These are phyloP conservation scores for Elgonia sp. DNA, from an alignment of 2,888 invertebrate species.

Conservation along the genomic window DNA sequence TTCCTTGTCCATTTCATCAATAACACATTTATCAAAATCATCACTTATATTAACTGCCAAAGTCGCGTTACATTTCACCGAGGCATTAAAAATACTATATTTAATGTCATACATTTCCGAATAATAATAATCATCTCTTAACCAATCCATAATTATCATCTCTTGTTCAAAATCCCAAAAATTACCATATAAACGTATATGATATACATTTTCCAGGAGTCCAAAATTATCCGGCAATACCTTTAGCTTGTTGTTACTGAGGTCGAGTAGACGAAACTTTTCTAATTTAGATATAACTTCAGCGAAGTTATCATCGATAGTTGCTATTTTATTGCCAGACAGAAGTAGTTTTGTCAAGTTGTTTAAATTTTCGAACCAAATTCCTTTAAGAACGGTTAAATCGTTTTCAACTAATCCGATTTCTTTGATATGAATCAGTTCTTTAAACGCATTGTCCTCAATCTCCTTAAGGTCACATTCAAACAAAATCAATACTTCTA, in stretches of 20 bases:
- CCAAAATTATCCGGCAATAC: constrained; percentile 37
- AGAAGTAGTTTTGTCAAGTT: neutral
- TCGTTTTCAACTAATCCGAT: constrained; percentile 16
- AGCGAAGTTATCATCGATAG: constrained; percentile 57
- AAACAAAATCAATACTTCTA: neutral
- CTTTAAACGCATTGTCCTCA: constrained; percentile 47
- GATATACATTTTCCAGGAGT: neutral
- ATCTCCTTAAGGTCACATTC: constrained; percentile 20
- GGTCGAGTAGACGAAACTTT: neutral
- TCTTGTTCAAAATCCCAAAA: constrained; percentile 17
- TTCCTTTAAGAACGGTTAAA: constrained; percentile 24
- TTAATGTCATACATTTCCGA: neutral
- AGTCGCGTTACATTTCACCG: constrained; percentile 23
- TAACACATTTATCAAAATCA: constrained; percentile 42
- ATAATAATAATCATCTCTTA: neutral
- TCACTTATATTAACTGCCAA: constrained; percentile 25
- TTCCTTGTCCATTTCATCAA: neutral
- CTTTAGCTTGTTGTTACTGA: constrained; percentile 35
- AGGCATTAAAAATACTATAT: constrained; percentile 23
- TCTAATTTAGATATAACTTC: constrained; percentile 32
- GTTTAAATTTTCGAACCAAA: constrained; percentile 56
- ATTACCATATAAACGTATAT: too few species aligned
- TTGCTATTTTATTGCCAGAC: constrained; percentile 26
- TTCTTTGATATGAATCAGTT: neutral
- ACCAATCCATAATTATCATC: constrained; percentile 43